Evolutionary conservation across 2,888 invertebrate species (phyloP), one percentile per base, ranked within the genome.

Genomic region (Callyntrura guangdongensis): DNA sequence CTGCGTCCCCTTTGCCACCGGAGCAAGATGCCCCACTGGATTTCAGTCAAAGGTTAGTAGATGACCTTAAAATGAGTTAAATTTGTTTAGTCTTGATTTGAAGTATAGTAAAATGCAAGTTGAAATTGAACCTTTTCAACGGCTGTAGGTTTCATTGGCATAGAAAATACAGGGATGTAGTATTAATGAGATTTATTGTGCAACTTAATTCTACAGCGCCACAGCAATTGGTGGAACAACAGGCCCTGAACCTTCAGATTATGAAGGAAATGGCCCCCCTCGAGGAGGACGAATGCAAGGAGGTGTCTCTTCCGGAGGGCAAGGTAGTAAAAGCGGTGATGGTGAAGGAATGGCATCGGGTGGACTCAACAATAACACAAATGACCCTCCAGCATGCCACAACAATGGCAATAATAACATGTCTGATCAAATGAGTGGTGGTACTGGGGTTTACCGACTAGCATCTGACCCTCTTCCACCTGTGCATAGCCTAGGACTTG

Each of bases 281-380:
- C 87, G 94, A 79, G 94, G 94, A 27, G 94, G 94, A 20, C 82
- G 94, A 79, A 94, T 94, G 89, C 93, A 93, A 83, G 94, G 94
- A 12, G 92, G 92, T 22, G 86, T 93, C 2, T 93, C 93, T 9
- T 89, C 93, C 36, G 93, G 94, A 9, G 93, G 94, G 27, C 79
- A 88, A 56, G 90, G 91, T 25, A 90, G 90, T 84, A 93, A 93
- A 90, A 93, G 93, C 64, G 91, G 91, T 45, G 90, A 86, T 49
- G 93, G 93, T 0, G 92, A 86, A 77, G 94, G 93, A 27, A 90
- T 92, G 92, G 93, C 94, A 1, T 91, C 93, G 4, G 93, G 93
- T 67, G 93, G 93, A 53, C 95, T 96, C 14, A 96, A 95, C 92
- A 97, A 97, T 94, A 96, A 97, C 67, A 96, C 96, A 53, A 96